These are phyloP conservation scores for Thalassophryne amazonica DNA, from an alignment of 2,797 vertebrate genomes.

Conservation along the genomic window DNA sequence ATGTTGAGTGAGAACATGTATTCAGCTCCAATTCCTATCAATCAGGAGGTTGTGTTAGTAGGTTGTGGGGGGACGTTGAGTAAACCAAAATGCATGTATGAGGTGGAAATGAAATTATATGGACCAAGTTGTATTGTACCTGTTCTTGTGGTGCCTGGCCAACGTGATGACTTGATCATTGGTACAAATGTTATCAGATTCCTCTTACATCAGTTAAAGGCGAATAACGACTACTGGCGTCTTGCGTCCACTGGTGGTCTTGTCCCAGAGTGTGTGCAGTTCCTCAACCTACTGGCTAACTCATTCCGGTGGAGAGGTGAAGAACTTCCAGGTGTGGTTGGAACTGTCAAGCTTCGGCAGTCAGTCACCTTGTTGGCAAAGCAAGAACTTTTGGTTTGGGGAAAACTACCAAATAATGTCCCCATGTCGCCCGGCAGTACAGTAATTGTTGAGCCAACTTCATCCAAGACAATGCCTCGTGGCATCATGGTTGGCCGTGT, in stretches of 20 bases:
- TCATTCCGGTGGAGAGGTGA: conserved; percentile 1
- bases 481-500: conserved; percentile 4
- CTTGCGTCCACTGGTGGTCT: not conserved
- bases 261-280: conserved; percentile 13
- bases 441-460: conserved; percentile 9
- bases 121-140: conserved; percentile 20
- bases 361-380: conserved; percentile 9
- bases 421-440: conserved; percentile 18
- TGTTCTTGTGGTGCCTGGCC: conserved; percentile 25
- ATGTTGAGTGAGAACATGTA: not conserved
- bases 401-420: not conserved
- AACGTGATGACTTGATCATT: conserved; percentile 28
- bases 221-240: conserved; percentile 10
- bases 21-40: not conserved
- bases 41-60: conserved; percentile 10
- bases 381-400: conserved; percentile 22
- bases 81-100: conserved; percentile 28
- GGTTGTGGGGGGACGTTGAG: conserved; percentile 21
- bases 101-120: conserved; percentile 31
- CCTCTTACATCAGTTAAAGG: conserved; percentile 28
- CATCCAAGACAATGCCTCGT: not conserved
- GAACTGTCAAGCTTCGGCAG: conserved; percentile 13
- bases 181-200: conserved; percentile 35
- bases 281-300: conserved; percentile 28
- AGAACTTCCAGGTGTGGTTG: not conserved